A percentile compares a stretch with the other conserved stretches of the same genome.
Conservation (phyloP, 2,888 invertebrate genomes). For the Acanthosoma haemorrhoidale region DNA sequence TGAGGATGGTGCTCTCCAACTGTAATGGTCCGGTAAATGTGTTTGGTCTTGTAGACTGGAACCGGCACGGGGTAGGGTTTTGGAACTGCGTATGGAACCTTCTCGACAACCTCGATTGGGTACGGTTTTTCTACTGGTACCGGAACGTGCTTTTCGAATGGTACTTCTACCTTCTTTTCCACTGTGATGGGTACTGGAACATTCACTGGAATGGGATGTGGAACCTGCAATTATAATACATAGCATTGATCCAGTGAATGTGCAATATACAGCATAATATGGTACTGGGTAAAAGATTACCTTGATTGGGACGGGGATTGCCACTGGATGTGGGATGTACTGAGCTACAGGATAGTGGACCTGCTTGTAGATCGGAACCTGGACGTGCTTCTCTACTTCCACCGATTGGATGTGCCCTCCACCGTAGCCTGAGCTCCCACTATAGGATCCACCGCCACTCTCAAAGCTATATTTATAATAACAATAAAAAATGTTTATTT, state of each 20-base stretch:
- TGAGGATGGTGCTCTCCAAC: constrained; percentile 9
- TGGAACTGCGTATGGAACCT: constrained; percentile 42
- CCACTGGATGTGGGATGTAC: constrained; percentile 38
- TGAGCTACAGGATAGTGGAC: constrained; percentile 35
- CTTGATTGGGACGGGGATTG: constrained; percentile 40
- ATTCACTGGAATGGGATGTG: constrained; percentile 40
- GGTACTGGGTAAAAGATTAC: too few relatives aligned
- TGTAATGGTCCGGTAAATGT: constrained; percentile 40
- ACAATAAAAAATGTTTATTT: neutral
- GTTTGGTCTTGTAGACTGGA: constrained; percentile 42
- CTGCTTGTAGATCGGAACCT: constrained; percentile 36
- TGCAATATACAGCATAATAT: too few relatives aligned
- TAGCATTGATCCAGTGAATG: too few relatives aligned
- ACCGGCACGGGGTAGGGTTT: constrained; percentile 42
- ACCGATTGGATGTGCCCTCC: constrained; percentile 32
- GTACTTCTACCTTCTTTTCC: constrained; percentile 41
- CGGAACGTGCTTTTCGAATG: constrained; percentile 43
- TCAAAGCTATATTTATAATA: constrained; percentile 22
- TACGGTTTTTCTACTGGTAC: constrained; percentile 43
- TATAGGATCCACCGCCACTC: neutral
- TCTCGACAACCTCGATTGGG: constrained; percentile 41
- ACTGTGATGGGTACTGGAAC: constrained; percentile 42
- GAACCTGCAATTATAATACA: constrained; percentile 30
- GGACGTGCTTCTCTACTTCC: constrained; percentile 37
- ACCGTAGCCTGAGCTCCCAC: neutral